phyloP scores from a whole-genome alignment of 2,888 invertebrate species.

The Achlya flavicornis region DNA sequence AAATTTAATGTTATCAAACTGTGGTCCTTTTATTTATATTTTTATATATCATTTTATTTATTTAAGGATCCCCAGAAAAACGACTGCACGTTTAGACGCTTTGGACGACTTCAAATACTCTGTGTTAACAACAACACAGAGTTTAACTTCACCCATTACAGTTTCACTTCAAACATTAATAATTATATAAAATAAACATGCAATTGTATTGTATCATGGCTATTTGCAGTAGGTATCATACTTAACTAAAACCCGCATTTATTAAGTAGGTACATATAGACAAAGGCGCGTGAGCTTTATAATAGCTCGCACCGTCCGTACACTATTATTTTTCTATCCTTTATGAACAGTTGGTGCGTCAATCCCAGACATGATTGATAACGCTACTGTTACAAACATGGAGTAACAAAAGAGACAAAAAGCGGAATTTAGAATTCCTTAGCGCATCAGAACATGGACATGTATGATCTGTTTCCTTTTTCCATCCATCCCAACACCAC shows the following conservation, averaged over 20 bases:
- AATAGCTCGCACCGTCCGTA: neutral
- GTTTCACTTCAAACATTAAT: neutral
- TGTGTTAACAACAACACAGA: neutral
- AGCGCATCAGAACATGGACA: too few relatives aligned
- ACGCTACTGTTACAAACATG: neutral
- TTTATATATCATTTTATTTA: neutral
- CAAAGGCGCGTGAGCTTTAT: slow-evolving; percentile 1
- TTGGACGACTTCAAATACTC: neutral
- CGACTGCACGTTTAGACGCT: too few relatives aligned
- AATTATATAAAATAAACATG: neutral
- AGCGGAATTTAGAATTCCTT: neutral
- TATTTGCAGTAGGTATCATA: neutral
- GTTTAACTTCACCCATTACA: neutral
- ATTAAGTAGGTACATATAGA: neutral
- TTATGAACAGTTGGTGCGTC: neutral
- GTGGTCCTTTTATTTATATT: neutral
- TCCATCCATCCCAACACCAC: neutral
- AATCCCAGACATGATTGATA: neutral
- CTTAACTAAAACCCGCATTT: neutral
- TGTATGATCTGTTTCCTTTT: neutral
- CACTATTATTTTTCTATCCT: too few relatives aligned
- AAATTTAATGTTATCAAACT: neutral
- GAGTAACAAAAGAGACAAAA: neutral
- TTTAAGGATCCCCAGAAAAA: neutral
- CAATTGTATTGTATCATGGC: neutral